Base-by-base conservation (phyloP, 2,888 invertebrate genomes). In the Synanthedon myopaeformis region DNA sequence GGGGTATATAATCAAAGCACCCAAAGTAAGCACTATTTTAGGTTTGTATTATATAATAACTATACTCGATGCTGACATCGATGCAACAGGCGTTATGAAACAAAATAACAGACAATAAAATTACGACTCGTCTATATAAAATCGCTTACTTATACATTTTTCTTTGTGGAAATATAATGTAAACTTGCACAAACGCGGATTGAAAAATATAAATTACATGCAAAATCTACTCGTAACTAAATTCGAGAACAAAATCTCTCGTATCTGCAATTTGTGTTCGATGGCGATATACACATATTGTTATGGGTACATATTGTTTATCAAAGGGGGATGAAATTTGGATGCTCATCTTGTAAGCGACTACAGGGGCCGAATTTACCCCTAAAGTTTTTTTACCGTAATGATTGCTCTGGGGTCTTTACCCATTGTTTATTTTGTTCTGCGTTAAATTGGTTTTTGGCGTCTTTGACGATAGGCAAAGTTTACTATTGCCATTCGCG, bases 371-470 rank as follows among this genome's bases (percentile, higher is more conserved):
- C 23, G 63, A 60, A 61, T 58, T 64, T 70, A 72, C 76, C 72
- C 67, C 53, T 60, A 61, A 65, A 65, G 62, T 65, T 74, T 76
- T 78, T 78, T 74, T 68, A 68, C 72, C 73, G 73, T 77, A 78
- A 78, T 72, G 67, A 76, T 75, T 72, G 72, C 69, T 70, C 59
- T 66, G 69, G 77, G 78, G 71, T 65, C 70, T 71, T 69, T 65
- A 70, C 66, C 74, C 74, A 74, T 78, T 79, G 76, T 79, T 79
- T 79, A 71, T 69, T 75, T 74, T 70, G 62, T 66, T 13, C 13
- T 13, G 14, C 45, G 45, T 45, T 45, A 14, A 45, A 45, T 45
- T 45, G 45, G 45, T 45, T 45, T 45, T 45, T 45, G 14, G 45
- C 45, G 45, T 45, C 45, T 45, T 45, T 45, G 45, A 5, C n/a